Evolutionary conservation across 2,888 invertebrate genomes (phyloP), one percentile per base, ranked within the genome.

Genomic region (Meandrusa payeni): DNA sequence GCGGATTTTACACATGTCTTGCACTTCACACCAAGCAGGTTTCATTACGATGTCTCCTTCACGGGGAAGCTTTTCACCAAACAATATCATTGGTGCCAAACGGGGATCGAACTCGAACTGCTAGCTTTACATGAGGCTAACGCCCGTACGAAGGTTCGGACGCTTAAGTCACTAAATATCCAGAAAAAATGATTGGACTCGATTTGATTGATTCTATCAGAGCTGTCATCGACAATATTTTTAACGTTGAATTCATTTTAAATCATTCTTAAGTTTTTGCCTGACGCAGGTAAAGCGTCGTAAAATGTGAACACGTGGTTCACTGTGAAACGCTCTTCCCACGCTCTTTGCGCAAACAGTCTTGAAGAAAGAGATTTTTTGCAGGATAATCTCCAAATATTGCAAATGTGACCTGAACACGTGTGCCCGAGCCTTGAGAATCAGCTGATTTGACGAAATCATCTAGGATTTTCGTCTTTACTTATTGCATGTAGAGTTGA

Each of bases 281-380:
- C 56, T 51, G 61, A 61, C 51, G 41, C 75, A 77, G 77, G 72
- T 74, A 73, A 59, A 23, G 9, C 2, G 7, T 34, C 34, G 33
- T 41, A 22, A 32, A 48, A 36, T 39, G 41, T 43, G 28, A 61
- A 68, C 76, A 75, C 76, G 76, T 80, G 76, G 61, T 58, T 33
- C 47, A 41, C 57, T 53, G 48, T 46, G 57, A 56, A 7, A 52
- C 49, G 48, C 46, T 54, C 57, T 78, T 81, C 79, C 76, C 81
- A 81, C 81, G 80, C 50, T 63, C 61, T 64, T 75, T 77, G 70
- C 70, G 69, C 70, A 79, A 80, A 68, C 63, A 56, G 44, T 48
- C 51, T 47, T 56, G 51, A 55, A 52, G 52, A 65, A 64, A 64
- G 62, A 64, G 62, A 55, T 62, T 70, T 73, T 75, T 76, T 69